phyloP scores from a whole-genome alignment of 2,113 vertebrate genomes.

The Theristicus caerulescens region DNA sequence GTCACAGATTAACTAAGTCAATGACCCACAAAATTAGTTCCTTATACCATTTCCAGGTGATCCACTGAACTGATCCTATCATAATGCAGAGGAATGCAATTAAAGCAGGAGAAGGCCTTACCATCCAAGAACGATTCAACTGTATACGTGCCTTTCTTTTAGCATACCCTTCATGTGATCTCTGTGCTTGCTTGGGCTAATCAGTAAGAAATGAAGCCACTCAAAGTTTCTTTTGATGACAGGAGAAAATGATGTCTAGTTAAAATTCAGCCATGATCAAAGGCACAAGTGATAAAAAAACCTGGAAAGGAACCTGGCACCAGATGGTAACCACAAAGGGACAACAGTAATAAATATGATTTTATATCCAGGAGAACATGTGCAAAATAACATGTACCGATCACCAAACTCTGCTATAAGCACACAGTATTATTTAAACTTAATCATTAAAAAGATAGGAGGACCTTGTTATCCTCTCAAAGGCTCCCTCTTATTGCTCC shows the following conservation, averaged over 20 bases:
- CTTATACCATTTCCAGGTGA: conserved; percentile 9
- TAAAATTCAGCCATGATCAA: conserved; percentile 48
- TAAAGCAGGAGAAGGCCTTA: not conserved
- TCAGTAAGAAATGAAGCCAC: not conserved
- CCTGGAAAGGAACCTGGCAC: not conserved
- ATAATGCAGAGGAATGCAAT: not conserved
- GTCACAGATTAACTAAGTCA: conserved; percentile 12
- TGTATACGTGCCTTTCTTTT: not conserved
- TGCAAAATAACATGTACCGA: not conserved
- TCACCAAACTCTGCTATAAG: not conserved
- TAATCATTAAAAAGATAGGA: not conserved
- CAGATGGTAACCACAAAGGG: conserved; percentile 20
- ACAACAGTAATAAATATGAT: not conserved
- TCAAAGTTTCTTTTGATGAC: conserved; percentile 15
- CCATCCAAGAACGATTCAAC: not conserved
- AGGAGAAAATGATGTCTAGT: not conserved
- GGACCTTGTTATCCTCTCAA: conserved; percentile 14
- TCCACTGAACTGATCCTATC: not conserved
- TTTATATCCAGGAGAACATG: not conserved
- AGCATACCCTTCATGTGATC: not conserved
- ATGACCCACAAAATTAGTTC: conserved; percentile 14
- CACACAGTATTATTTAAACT: not conserved
- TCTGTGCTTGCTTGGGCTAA: not conserved
- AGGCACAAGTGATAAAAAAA: not conserved
- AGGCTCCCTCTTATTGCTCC: conserved; percentile 5